Conservation (phyloP, 2,888 invertebrate species). For the Dexiosoma caninum region DNA sequence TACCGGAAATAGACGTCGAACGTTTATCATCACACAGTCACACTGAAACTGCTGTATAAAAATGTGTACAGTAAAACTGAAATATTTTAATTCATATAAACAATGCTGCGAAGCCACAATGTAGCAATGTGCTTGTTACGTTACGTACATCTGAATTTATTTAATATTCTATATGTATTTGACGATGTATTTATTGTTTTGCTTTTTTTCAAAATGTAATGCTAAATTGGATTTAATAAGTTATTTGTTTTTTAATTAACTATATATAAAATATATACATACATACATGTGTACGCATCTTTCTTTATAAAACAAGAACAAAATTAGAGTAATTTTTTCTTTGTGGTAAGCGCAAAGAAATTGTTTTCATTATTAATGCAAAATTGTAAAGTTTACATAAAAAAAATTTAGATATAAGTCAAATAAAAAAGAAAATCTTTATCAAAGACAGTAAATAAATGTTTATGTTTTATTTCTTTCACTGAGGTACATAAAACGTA, state of each 20-base stretch:
- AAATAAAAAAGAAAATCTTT: conserved; percentile 2
- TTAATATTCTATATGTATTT: too few relatives aligned
- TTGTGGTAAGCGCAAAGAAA: conserved; percentile 27
- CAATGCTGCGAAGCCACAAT: conserved; percentile 1
- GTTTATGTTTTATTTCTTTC: too few relatives aligned
- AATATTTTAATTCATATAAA: neutral
- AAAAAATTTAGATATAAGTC: neutral
- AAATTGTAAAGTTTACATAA: conserved; percentile 19
- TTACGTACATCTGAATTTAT: neutral
- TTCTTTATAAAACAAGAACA: neutral
- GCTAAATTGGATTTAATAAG: neutral
- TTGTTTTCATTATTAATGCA: conserved; percentile 32
- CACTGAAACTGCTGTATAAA: conserved; percentile 94
- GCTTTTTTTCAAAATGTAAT: conserved; percentile 17
- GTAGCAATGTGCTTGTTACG: neutral
- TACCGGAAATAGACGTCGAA: conserved; percentile 95
- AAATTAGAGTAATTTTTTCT: neutral
- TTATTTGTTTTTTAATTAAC: neutral
- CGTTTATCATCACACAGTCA: conserved; percentile 94
- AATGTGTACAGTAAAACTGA: neutral
- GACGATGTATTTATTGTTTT: neutral
- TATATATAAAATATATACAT: neutral
- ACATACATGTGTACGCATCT: neutral
- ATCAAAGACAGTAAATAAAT: neutral
- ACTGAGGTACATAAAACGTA: too few relatives aligned